These are phyloP conservation scores for Aurelia aurita complex sp. Pacific DNA, from an alignment of 30 jellyfish, hydroid and myxozoan genomes.

Conservation along the genomic window DNA sequence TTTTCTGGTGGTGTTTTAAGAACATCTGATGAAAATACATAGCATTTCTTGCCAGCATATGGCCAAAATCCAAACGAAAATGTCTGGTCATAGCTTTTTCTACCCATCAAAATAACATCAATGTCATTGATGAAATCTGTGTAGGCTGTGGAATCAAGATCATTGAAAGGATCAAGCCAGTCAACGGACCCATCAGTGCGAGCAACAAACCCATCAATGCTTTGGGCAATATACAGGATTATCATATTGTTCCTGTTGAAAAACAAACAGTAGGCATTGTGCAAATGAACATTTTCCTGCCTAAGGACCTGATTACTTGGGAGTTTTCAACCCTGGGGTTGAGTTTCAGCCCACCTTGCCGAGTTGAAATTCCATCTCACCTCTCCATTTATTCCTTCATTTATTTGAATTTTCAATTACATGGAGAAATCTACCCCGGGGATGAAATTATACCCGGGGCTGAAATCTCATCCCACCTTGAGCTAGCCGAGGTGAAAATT, in stretches of 20 bases:
- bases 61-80: slow-evolving; percentile 63
- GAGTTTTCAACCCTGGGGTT: no score
- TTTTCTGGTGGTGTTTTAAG: slow-evolving; percentile 31
- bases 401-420: no score
- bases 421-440: no score
- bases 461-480: no score
- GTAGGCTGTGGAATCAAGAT: slow-evolving; percentile 12
- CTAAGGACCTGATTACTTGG: no score
- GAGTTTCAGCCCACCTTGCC: no score
- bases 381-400: no score
- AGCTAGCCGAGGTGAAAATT: no score
- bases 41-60: slow-evolving; percentile 44
- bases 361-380: no score
- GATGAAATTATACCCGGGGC: no score
- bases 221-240: slow-evolving; percentile 58
- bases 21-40: slow-evolving; percentile 41
- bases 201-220: slow-evolving; percentile 70
- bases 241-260: slow-evolving; percentile 4
- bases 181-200: slow-evolving; percentile 41
- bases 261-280: no score
- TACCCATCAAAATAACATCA: slow-evolving; percentile 53
- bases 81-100: slow-evolving; percentile 42
- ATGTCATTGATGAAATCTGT: slow-evolving; percentile 15
- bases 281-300: no score
- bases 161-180: slow-evolving; percentile 52